Evolutionary conservation across 2,113 vertebrate genomes (phyloP).

Genomic region (Laticauda colubrina): DNA sequence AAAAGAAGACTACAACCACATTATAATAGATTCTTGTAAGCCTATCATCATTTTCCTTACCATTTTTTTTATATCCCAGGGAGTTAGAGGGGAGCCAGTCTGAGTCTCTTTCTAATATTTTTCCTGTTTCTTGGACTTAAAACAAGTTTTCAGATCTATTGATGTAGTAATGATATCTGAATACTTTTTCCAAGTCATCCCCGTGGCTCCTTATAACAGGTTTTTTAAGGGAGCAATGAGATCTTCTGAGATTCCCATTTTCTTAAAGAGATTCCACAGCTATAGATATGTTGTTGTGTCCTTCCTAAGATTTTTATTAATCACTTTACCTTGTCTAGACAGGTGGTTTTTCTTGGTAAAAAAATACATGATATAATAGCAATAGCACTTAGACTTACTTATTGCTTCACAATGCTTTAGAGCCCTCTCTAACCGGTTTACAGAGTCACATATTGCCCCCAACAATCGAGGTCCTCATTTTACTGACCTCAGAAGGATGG

Average conservation of each 20-base stretch:
- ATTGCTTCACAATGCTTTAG: no score
- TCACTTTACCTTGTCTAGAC: background rate
- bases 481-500: no score
- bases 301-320: background rate
- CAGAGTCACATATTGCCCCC: no score
- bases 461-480: no score
- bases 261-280: background rate
- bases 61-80: background rate
- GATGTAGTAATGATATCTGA: background rate
- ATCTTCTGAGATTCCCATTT: background rate
- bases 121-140: background rate
- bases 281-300: background rate
- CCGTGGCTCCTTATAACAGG: background rate
- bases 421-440: no score
- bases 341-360: background rate
- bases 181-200: background rate
- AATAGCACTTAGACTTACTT: no score
- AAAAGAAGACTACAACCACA: background rate
- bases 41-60: background rate
- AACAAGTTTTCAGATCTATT: background rate
- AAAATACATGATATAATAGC: background rate
- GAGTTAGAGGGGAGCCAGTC: background rate
- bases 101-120: background rate
- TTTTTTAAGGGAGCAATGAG: background rate
- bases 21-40: background rate